phyloP scores from a whole-genome alignment of 53 echinoderm and acorn worm species.

The Holothuria scabra region DNA sequence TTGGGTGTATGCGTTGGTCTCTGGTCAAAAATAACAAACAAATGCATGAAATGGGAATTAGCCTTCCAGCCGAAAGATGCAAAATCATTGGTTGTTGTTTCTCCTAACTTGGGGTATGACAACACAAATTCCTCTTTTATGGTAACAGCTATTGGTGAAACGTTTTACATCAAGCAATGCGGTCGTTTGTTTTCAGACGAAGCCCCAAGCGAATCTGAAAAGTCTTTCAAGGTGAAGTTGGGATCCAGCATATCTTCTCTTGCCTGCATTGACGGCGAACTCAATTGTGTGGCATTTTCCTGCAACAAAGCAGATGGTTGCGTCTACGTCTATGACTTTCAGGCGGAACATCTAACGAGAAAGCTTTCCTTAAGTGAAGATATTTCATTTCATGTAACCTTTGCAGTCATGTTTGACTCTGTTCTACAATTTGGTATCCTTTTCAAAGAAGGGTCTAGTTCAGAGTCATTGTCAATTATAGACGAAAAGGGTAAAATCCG shows the following conservation, averaged over 20 bases:
- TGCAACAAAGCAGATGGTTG: conserved; percentile 1
- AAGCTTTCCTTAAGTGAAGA: not conserved
- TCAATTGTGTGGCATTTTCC: not conserved
- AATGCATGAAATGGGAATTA: conserved; percentile 34
- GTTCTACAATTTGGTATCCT: conserved; percentile 1
- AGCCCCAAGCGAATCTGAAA: not conserved
- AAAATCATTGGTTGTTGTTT: not conserved
- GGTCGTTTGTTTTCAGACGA: not conserved
- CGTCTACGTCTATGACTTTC: not conserved
- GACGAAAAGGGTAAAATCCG: conserved; percentile 15
- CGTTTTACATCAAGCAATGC: not conserved
- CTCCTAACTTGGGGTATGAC: not conserved
- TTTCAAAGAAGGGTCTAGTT: not conserved
- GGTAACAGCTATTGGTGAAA: conserved; percentile 10
- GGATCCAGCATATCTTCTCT: conserved; percentile 30
- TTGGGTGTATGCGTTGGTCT: conserved; percentile 19
- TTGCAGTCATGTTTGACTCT: conserved; percentile 1
- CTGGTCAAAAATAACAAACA: not conserved
- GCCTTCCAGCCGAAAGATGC: conserved; percentile 24
- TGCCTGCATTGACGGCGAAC: conserved; percentile 8
- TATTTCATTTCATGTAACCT: conserved; percentile 12
- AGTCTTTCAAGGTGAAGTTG: not conserved
- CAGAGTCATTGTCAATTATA: conserved; percentile 12
- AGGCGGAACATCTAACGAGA: not conserved
- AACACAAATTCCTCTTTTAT: not conserved